phyloP scores from a whole-genome alignment of 2,113 vertebrate genomes.

The Coregonus clupeaformis region DNA sequence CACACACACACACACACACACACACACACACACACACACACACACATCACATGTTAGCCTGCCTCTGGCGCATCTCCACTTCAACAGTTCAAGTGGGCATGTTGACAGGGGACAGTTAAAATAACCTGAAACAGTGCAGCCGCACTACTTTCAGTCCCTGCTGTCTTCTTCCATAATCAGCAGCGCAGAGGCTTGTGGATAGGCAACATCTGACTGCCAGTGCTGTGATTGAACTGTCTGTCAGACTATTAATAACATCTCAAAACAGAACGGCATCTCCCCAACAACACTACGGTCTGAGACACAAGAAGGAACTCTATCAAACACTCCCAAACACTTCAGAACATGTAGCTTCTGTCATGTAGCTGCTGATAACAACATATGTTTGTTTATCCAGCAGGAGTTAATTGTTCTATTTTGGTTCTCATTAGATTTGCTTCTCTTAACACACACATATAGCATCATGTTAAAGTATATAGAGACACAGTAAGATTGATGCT shows the following conservation, averaged over 20 bases:
- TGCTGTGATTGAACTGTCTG: not conserved
- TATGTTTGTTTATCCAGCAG: slow-evolving; percentile 1
- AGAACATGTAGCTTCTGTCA: not conserved
- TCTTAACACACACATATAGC: not conserved
- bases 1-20: no score
- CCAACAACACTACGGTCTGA: not conserved
- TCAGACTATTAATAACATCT: not conserved
- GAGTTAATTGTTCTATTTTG: not conserved
- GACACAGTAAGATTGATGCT: not conserved
- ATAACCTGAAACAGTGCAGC: slow-evolving; percentile 18
- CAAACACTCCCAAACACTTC: not conserved
- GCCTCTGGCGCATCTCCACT: no score
- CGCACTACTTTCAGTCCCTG: not conserved
- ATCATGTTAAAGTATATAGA: not conserved
- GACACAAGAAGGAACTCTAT: not conserved
- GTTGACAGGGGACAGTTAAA: slow-evolving; percentile 35
- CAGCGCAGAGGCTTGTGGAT: not conserved
- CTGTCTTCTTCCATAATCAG: not conserved
- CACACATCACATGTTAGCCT: not conserved
- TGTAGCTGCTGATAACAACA: not conserved
- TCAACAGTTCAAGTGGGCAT: slow-evolving; percentile 13
- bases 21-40: no score
- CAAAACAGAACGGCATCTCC: not conserved
- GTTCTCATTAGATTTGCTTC: not conserved
- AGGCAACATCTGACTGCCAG: not conserved